Evolutionary conservation across 2,888 invertebrate species (phyloP).

Genomic region (Coecobrya sp.): DNA sequence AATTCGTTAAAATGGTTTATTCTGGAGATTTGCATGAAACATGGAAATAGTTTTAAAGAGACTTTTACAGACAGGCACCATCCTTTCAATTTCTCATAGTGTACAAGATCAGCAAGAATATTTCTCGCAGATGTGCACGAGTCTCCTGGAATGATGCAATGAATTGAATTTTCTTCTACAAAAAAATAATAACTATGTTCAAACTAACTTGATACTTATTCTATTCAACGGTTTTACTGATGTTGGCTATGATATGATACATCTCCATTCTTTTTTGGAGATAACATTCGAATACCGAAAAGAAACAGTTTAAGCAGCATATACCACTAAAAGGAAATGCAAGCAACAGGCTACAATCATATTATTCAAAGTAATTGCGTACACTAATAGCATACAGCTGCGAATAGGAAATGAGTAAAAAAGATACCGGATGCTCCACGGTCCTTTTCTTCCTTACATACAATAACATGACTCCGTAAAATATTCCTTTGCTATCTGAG

Average conservation of each 20-base stretch:
- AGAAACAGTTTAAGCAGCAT: slow-evolving; percentile 34
- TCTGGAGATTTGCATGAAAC: slow-evolving; percentile 75
- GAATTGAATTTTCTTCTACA: background rate
- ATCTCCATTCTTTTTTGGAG: background rate
- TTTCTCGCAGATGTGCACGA: slow-evolving; percentile 31
- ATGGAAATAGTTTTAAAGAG: slow-evolving; percentile 66
- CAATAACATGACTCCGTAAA: slow-evolving; percentile 3
- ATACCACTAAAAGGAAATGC: slow-evolving; percentile 48
- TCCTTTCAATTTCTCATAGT: background rate
- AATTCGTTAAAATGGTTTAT: slow-evolving; percentile 25
- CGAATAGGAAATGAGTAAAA: slow-evolving; percentile 64
- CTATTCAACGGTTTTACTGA: slow-evolving; percentile 28
- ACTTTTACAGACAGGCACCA: background rate
- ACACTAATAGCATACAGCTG: slow-evolving; percentile 61
- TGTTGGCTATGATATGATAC: background rate
- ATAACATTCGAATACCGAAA: background rate
- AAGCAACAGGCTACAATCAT: slow-evolving; percentile 69
- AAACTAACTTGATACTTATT: background rate
- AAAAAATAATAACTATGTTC: background rate
- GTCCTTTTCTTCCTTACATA: slow-evolving; percentile 54
- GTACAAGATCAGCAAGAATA: background rate
- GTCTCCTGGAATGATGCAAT: background rate
- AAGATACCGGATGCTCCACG: slow-evolving; percentile 67
- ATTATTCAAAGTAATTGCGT: slow-evolving; percentile 62
- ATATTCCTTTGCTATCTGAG: background rate